Conservation (phyloP, 2,888 invertebrate genomes). For the Eulithis prunata region DNA sequence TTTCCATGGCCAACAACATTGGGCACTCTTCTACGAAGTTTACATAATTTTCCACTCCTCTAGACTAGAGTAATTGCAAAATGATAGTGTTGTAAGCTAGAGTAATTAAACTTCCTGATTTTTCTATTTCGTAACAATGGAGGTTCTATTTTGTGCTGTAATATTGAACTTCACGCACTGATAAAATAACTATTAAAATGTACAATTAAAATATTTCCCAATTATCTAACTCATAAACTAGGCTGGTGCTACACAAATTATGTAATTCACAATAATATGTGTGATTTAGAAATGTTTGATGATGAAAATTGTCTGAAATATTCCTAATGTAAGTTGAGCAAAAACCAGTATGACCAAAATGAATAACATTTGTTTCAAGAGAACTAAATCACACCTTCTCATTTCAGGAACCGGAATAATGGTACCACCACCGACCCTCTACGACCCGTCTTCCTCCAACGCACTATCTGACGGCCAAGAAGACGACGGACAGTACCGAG, state of each 20-base stretch:
- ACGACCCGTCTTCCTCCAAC: constrained; percentile 77
- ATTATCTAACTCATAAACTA: constrained; percentile 1
- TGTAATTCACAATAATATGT: not conserved
- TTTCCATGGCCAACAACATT: too few species aligned
- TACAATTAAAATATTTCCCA: constrained; percentile 37
- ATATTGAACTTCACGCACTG: constrained; percentile 37
- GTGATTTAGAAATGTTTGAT: not conserved
- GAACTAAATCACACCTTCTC: not conserved
- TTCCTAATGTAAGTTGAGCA: too few species aligned
- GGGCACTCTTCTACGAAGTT: too few species aligned
- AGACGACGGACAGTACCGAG: constrained; percentile 94
- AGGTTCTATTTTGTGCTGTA: constrained; percentile 10
- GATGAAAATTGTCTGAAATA: not conserved
- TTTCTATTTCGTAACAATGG: constrained; percentile 1
- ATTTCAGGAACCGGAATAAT: constrained; percentile 87
- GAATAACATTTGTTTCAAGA: not conserved
- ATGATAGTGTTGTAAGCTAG: too few species aligned
- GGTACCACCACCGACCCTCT: constrained; percentile 92
- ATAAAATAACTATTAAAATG: constrained; percentile 29
- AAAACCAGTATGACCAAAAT: too few species aligned
- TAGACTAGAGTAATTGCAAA: too few species aligned
- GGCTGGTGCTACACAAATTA: not conserved
- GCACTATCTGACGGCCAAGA: constrained; percentile 86
- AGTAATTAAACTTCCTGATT: not conserved
- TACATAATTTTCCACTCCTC: too few species aligned